phyloP scores from a whole-genome alignment of 2,888 invertebrate genomes.

The Ceramica pisi region DNA sequence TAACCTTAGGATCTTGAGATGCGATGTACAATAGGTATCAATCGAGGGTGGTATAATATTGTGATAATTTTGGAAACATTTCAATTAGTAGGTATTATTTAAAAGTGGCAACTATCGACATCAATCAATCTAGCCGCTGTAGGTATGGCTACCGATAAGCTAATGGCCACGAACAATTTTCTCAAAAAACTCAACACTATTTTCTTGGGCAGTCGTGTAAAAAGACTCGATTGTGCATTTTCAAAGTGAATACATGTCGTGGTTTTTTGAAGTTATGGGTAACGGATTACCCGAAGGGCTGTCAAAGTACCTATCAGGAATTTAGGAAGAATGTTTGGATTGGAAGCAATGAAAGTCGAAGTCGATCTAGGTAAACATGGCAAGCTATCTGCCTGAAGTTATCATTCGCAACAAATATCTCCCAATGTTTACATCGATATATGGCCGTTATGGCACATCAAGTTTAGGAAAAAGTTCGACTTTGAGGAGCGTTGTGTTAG shows the following conservation, averaged over 20 bases:
- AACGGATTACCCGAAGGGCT: background rate
- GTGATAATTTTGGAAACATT: background rate
- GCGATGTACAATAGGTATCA: background rate
- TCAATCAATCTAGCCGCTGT: background rate
- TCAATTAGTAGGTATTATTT: background rate
- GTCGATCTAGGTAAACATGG: background rate
- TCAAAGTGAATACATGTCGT: constrained; percentile 2
- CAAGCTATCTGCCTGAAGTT: background rate
- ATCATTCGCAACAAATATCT: background rate
- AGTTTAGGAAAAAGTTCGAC: background rate
- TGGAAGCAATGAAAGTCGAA: constrained; percentile 21
- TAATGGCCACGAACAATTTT: background rate
- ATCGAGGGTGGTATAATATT: background rate
- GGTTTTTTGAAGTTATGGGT: background rate
- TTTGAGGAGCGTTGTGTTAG: no score
- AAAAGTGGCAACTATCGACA: constrained; percentile 2
- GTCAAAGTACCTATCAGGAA: background rate
- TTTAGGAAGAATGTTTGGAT: background rate
- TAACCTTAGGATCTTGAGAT: constrained; percentile 24
- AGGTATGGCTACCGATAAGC: background rate
- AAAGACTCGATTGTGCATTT: background rate
- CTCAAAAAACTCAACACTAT: background rate
- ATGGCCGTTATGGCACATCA: background rate
- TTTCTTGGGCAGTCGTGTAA: no score
- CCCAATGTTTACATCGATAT: background rate